Evolutionary conservation across 2,888 invertebrate genomes (phyloP), one percentile per base, ranked within the genome.

Genomic region (Syritta pipiens): DNA sequence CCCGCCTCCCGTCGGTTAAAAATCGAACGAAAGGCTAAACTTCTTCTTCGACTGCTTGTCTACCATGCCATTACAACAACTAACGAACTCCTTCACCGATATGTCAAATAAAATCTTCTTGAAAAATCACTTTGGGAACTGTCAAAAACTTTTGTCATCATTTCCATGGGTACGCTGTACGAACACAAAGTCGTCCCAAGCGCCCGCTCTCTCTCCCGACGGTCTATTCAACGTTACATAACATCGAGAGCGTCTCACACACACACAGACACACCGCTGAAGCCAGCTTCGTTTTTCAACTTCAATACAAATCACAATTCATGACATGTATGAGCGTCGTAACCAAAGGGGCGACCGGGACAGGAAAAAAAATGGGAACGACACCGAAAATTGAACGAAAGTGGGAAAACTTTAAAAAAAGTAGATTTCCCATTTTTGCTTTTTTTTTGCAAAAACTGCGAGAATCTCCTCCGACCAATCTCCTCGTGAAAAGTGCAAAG

Each of bases 141-240:
- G 71, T 62, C 71, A 71, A 40, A 62, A 71, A 71, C 71, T 71
- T 71, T 71, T 71, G 62, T 71, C 71, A 71, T 62, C 71, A 53
- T 71, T 37, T 71, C 46, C 53, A 37, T 53, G 37, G 17, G 20
- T 35, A 48, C 48, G 30, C 20, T 57, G 24, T n/a, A n/a, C 40
- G 55, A 68, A 37, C 37, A 53, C 40, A 17, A 53, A 37, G 55
- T 65, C n/a, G n/a, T 65, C 19, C 42, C 22, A 63, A 44, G 44
- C 44, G 26, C 32, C 12, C 63, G 12, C 42, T 48, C 48, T 57
- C 32, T 22, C 10, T 67, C 37, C 26, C 57, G 22, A n/a, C 26
- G 26, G 46, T 37, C 57, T 57, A 37, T 19, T 40, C 22, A 4
- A 14, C 24, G 24, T 44, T 57, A 57, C 67, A 68, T 57, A 68